Evolutionary conservation across 2,888 invertebrate genomes (phyloP).

Genomic region (Stenoptilia bipunctidactyla): DNA sequence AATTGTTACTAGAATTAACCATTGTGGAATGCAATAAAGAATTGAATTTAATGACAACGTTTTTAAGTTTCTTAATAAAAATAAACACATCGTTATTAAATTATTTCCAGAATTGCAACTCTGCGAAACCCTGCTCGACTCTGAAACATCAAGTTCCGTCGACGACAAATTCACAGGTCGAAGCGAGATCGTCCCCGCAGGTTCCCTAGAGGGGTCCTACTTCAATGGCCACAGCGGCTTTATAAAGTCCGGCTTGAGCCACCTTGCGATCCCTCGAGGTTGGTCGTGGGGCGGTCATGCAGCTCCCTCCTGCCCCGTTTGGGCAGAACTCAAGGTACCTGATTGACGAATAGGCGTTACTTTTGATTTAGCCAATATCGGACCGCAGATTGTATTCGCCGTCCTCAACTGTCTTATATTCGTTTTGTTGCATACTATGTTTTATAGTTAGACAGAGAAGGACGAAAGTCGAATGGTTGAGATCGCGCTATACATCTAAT

Average conservation of each 20-base stretch:
- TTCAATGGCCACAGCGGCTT: conserved; percentile 73
- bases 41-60: no score
- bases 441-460: conserved; percentile 20
- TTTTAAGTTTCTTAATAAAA: no score
- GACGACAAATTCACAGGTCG: conserved; percentile 36
- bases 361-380: no score
- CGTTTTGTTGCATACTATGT: conserved; percentile 22
- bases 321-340: conserved; percentile 74
- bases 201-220: conserved; percentile 27
- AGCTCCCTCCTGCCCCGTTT: conserved; percentile 81
- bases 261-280: conserved; percentile 84
- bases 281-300: conserved; percentile 88
- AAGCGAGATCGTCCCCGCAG: conserved; percentile 39
- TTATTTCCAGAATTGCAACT: conserved; percentile 39
- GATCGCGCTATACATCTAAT: no score
- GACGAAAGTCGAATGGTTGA: no score
- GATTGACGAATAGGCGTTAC: conserved; percentile 39
- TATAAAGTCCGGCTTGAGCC: conserved; percentile 79
- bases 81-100: no score
- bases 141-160: conserved; percentile 39
- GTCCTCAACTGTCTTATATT: conserved; percentile 29
- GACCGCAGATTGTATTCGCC: conserved; percentile 8
- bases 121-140: conserved; percentile 41
- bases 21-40: no score
- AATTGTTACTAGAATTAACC: no score